These are phyloP conservation scores for Cynocephalus volans DNA, from an alignment of 2,113 vertebrate genomes.

Conservation along the genomic window DNA sequence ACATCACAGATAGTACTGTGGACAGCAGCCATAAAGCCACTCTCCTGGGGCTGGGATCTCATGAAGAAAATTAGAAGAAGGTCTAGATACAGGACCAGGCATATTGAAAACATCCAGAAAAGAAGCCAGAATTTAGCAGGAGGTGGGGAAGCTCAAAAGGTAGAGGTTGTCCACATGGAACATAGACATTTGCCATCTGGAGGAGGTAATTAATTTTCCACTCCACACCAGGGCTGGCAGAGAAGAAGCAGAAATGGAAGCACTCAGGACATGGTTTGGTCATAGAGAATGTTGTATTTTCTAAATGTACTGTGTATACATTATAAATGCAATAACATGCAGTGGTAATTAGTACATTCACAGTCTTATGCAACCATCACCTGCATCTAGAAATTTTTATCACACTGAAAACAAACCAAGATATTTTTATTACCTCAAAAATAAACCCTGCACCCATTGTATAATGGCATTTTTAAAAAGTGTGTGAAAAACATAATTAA, in stretches of 20 bases:
- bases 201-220: neutral
- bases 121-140: neutral
- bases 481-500: no score
- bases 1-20: no score
- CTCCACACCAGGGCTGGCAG: no score
- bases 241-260: neutral
- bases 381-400: neutral
- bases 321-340: neutral
- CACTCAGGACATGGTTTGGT: neutral
- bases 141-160: neutral
- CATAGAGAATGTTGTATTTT: neutral
- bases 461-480: no score
- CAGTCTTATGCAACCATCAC: neutral
- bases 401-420: neutral
- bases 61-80: neutral
- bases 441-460: neutral
- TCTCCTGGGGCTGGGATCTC: neutral
- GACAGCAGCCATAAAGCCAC: neutral
- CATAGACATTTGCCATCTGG: neutral
- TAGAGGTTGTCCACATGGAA: no score
- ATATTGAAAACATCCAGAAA: neutral
- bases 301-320: fast-evolving
- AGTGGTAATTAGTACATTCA: neutral
- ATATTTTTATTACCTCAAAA: neutral
- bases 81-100: neutral